Base-by-base conservation (phyloP, 2,888 invertebrate species). In the Ophonus ardosiacus region DNA sequence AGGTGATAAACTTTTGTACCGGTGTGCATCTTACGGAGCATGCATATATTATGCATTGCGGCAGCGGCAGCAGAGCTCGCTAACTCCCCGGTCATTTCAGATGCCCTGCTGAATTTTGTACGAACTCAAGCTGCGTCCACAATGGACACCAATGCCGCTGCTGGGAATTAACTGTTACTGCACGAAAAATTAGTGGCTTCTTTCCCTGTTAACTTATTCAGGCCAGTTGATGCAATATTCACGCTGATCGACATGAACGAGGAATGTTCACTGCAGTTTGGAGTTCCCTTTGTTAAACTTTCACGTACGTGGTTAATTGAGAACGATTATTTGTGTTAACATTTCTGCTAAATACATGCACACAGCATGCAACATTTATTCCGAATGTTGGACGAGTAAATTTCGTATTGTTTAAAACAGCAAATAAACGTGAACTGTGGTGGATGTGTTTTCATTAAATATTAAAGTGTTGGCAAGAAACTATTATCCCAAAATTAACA, bases 1-100 rank as follows among this genome's bases (percentile, higher is more conserved):
- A 82, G 82, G 82, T 74, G 82, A 82, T 82, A 82, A 82, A 82
- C 71, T 82, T 71, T 15, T 71, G 57, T 68, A 71, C 82, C 71
- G 56, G 79, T 74, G 74, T 74, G 74, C 74, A 80, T 57, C 79
- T 80, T 59, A 61, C 18, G 31, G n/a, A 61, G 57, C 71, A 17
- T n/a, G 59, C 24, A 82, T 82, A 82, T 82, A 82, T 82, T 82
- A 82, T 82, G 82, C 71, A 82, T 82, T 38, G 57, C 71, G 24
- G 31, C 24, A 40, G 17, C 31, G 65, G 81, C 13, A 65, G 24
- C 43, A 71, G 38, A 51, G 24, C 68, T 57, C 71, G 31, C 31
- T 57, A 71, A 82, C 71, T 82, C 82, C 82, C 82, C 71, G 82
- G 82, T 82, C 81, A 81, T 71, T 81, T 51, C 51, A 13, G 63